Conservation (phyloP, 53 echinoderm and acorn worm genomes). For the Astropecten irregularis region DNA sequence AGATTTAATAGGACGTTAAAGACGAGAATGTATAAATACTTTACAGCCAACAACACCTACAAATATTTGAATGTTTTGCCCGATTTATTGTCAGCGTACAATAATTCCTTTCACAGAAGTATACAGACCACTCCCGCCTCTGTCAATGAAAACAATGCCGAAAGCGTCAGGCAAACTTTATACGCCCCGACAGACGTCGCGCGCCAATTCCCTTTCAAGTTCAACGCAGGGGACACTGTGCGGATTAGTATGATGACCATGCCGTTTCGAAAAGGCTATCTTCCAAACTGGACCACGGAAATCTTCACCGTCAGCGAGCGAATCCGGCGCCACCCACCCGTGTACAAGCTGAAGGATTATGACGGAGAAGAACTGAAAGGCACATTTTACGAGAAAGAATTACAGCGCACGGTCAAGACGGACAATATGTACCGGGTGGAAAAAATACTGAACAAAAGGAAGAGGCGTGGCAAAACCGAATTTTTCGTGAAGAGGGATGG, state of each 20-base stretch:
- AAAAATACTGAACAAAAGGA: constrained; percentile 42
- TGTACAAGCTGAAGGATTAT: too few relatives aligned
- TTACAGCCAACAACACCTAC: too few relatives aligned
- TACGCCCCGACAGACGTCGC: background rate
- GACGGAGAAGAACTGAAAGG: too few relatives aligned
- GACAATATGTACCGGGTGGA: constrained; percentile 46
- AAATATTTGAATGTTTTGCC: constrained; percentile 11
- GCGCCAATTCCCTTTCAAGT: background rate
- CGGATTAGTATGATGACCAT: constrained; percentile 25
- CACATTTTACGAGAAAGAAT: constrained; percentile 55
- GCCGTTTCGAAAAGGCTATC: constrained; percentile 54
- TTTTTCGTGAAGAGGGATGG: constrained; percentile 65
- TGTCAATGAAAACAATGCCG: constrained; percentile 9
- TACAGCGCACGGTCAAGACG: constrained; percentile 48
- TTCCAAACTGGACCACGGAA: constrained; percentile 60
- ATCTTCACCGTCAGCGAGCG: constrained; percentile 28
- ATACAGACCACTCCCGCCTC: background rate
- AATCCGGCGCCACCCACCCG: constrained; percentile 24
- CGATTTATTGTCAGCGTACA: constrained; percentile 28
- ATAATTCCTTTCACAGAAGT: constrained; percentile 44
- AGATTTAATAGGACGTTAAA: constrained; percentile 48
- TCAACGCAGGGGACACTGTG: constrained; percentile 43
- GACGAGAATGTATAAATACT: constrained; percentile 39
- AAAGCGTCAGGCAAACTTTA: background rate
- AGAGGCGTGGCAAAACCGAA: constrained; percentile 52